Base-by-base conservation (phyloP, 2,888 invertebrate genomes). In the Sisyra terminalis region DNA sequence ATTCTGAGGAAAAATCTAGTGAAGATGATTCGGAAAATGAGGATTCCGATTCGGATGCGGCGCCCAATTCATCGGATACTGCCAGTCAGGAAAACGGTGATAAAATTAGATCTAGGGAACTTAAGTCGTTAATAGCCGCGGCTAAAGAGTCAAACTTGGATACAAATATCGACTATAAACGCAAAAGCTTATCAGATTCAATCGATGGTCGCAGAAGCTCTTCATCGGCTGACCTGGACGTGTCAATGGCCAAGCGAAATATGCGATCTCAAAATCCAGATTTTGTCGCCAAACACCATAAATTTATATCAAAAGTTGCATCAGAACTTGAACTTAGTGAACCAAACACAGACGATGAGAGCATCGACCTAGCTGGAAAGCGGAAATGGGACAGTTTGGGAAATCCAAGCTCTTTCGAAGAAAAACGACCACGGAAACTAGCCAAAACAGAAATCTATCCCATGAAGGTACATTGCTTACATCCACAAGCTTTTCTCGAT, bases 121-220 rank as follows among this genome's bases (percentile, higher is more conserved):
- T 78, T 44, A 66, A 71, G 50, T 73, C 71, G 2, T 59, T 80
- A 16, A 70, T 78, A 47, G 74, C 73, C 24, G 70, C 78, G 10
- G 73, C 77, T 16, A 77, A 72, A 54, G 77, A 78, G 52, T 78
- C 79, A 1, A 75, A 78, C 54, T 70, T 80, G 30, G 60, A 63
- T 30, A 55, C 68, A 38, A 73, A 72, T 43, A 59, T 58, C 46
- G 59, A 64, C 16, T 64, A 61, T 47, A 59, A 66, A 42, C 64
- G 64, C 48, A 71, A 67, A 51, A 56, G 56, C 40, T 16, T 38
- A 13, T 11, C 37, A 7, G 43, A 43, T 10, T 53, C 53, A 13
- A 57, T 55, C 7, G 51, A 48, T 10, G 55, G 66, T 46, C 54
- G 67, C 35, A 55, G 53, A 40, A 41, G 44, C 9, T 35, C 16